phyloP scores from a whole-genome alignment of 2,888 invertebrate genomes.

The Drosophila pseudotakahashii region DNA sequence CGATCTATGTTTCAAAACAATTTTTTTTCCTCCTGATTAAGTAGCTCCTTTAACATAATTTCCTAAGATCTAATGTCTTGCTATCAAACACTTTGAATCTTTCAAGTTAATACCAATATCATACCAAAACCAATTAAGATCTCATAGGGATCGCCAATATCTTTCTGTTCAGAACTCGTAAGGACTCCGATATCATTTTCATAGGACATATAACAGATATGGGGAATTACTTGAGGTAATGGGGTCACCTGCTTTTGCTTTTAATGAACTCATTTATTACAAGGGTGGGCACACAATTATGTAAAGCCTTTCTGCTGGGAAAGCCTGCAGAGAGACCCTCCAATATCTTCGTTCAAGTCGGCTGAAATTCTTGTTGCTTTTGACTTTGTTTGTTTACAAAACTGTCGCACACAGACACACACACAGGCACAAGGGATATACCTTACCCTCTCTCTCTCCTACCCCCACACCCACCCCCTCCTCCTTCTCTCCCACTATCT shows the following conservation, averaged over 20 bases:
- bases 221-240: conserved; percentile 11
- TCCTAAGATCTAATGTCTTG: too few relatives aligned
- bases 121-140: too few relatives aligned
- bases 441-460: neutral
- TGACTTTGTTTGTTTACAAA: conserved; percentile 68
- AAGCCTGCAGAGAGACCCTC: conserved; percentile 19
- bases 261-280: conserved; percentile 26
- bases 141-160: too few relatives aligned
- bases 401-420: conserved; percentile 34
- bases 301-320: conserved; percentile 22
- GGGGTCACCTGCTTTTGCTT: conserved; percentile 27
- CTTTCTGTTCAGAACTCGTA: too few relatives aligned
- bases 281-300: conserved; percentile 28
- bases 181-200: too few relatives aligned
- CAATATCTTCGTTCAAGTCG: conserved; percentile 24
- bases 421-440: conserved; percentile 2
- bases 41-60: too few relatives aligned
- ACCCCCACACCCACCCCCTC: too few relatives aligned
- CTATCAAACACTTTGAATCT: too few relatives aligned
- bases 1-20: too few relatives aligned
- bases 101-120: too few relatives aligned
- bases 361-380: conserved; percentile 29
- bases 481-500: conserved; percentile 1
- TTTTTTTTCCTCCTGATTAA: too few relatives aligned
- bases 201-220: neutral